Evolutionary conservation across 1,140 invertebrate genomes (phyloP).

Genomic region (Diachasma alloeum): DNA sequence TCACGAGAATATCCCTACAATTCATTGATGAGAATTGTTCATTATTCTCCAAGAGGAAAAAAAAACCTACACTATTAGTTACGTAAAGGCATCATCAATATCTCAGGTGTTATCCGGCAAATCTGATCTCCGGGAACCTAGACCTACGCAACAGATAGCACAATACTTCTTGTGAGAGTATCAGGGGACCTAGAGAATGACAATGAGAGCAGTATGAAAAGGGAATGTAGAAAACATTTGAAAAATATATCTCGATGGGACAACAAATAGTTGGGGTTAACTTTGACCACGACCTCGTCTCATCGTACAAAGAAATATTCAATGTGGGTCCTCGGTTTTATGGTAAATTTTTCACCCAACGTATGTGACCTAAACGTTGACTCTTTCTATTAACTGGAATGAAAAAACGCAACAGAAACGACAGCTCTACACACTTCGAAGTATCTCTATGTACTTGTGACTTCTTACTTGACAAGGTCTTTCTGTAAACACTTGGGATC

Average conservation of each 20-base stretch:
- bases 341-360: conserved; percentile 44
- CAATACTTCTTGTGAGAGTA: conserved; percentile 38
- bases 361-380: conserved; percentile 50
- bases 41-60: background rate
- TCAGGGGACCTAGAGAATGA: background rate
- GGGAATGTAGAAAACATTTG: background rate
- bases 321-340: conserved; percentile 41
- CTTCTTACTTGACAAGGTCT: conserved; percentile 5
- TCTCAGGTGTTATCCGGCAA: conserved; percentile 13
- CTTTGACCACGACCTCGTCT: conserved; percentile 40
- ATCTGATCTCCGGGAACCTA: conserved; percentile 43
- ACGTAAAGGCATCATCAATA: background rate
- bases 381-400: conserved; percentile 39
- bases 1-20: background rate
- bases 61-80: background rate
- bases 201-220: background rate
- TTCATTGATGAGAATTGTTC: background rate
- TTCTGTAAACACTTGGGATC: background rate
- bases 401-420: conserved; percentile 2
- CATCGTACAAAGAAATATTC: conserved; percentile 45
- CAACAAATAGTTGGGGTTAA: conserved; percentile 28
- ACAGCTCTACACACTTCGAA: background rate
- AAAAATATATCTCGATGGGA: background rate
- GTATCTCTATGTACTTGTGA: background rate
- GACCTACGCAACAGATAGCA: conserved; percentile 43